A percentile compares a stretch with the other conserved stretches of the same genome.
phyloP scores from a whole-genome alignment of 2,888 invertebrate species.

The Epinotia brunnichana region DNA sequence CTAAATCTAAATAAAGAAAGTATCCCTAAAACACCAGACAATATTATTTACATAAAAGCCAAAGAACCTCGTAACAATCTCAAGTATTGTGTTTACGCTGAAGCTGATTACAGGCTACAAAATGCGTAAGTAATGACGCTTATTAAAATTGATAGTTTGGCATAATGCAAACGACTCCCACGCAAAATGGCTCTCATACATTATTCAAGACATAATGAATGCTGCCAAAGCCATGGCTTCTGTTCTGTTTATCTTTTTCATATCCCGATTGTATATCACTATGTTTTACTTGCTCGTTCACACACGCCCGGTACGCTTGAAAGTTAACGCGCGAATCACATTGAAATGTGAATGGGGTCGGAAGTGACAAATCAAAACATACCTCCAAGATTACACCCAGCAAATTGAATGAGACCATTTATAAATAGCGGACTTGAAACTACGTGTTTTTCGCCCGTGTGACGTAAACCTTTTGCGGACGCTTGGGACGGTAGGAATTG shows the following conservation, averaged over 20 bases:
- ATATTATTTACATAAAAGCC: neutral
- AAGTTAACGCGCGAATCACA: neutral
- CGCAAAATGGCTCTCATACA: slow-evolving; percentile 19
- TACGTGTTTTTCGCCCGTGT: neutral
- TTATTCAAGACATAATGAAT: slow-evolving; percentile 18
- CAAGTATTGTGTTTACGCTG: slow-evolving; percentile 5
- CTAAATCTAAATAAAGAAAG: no score
- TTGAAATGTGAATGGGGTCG: neutral
- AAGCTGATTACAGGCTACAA: slow-evolving; percentile 14
- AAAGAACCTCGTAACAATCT: neutral
- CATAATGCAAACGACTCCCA: slow-evolving; percentile 11
- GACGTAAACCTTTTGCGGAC: neutral
- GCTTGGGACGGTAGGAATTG: slow-evolving; percentile 6
- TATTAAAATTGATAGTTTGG: slow-evolving; percentile 30
- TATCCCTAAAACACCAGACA: neutral
- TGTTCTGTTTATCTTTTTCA: neutral
- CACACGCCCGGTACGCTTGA: neutral
- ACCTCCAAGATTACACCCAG: slow-evolving; percentile 1
- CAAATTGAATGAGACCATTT: slow-evolving; percentile 20
- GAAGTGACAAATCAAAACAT: neutral
- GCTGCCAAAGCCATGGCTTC: neutral
- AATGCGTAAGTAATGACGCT: slow-evolving; percentile 9
- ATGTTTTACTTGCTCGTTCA: no score
- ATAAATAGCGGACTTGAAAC: slow-evolving; percentile 1
- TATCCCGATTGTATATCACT: no score